phyloP scores from a whole-genome alignment of 1,140 invertebrate genomes.

The Drosophila pruinosa region DNA sequence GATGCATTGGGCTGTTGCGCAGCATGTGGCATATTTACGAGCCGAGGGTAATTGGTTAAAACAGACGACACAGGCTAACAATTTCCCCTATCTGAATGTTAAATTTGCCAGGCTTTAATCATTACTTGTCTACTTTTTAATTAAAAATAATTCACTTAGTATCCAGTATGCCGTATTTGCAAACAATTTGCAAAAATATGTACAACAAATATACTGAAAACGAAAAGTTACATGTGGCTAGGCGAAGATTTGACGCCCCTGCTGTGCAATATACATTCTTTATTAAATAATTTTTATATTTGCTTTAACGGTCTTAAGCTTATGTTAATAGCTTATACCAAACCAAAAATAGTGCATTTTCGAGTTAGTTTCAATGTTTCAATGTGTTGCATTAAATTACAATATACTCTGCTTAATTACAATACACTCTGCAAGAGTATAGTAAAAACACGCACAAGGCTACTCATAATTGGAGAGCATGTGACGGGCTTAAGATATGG shows the following conservation, averaged over 20 bases:
- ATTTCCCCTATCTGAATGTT: background rate
- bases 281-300: too few relatives aligned
- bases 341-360: too few relatives aligned
- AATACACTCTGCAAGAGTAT: background rate
- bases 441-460: background rate
- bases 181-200: conserved; percentile 16
- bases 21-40: conserved; percentile 64
- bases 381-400: background rate
- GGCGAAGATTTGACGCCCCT: background rate
- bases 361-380: background rate
- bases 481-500: conserved; percentile 15
- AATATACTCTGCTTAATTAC: background rate
- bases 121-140: conserved; percentile 22
- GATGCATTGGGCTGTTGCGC: conserved; percentile 51
- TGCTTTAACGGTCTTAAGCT: too few relatives aligned
- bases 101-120: background rate
- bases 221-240: too few relatives aligned
- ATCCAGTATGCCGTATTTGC: background rate
- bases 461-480: background rate
- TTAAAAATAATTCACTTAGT: conserved; percentile 17
- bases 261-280: too few relatives aligned
- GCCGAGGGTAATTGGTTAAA: conserved; percentile 30
- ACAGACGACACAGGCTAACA: background rate
- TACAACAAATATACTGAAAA: background rate
- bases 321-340: too few relatives aligned